phyloP scores from a whole-genome alignment of 2,797 vertebrate species.

The Macroramphosus scolopax region DNA sequence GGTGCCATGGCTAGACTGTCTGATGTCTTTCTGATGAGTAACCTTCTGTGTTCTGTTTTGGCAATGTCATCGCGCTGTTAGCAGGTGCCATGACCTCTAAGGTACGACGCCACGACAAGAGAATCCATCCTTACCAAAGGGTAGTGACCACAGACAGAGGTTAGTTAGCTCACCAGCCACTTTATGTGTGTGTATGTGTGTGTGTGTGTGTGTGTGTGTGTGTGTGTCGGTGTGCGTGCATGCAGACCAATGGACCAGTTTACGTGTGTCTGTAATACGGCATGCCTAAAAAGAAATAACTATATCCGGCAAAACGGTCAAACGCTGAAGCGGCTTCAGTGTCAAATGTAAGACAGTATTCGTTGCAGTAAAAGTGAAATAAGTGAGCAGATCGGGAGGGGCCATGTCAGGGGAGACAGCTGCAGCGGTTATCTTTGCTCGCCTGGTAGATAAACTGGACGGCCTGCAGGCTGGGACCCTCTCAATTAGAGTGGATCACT shows the following conservation, averaged over 20 bases:
- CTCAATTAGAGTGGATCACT: conserved; percentile 66
- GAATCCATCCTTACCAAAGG: conserved; percentile 99
- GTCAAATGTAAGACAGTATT: conserved; percentile 65
- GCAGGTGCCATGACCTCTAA: conserved; percentile 99
- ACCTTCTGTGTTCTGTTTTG: conserved; percentile 85
- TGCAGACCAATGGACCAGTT: conserved; percentile 68
- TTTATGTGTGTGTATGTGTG: conserved; percentile 63
- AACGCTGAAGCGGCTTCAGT: conserved; percentile 35
- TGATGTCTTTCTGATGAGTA: conserved; percentile 76
- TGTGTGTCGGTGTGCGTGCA: conserved; percentile 57
- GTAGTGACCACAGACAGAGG: conserved; percentile 99
- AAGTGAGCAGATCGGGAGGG: conserved; percentile 55
- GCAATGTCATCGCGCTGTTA: conserved; percentile 92
- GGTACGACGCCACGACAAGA: conserved; percentile 99
- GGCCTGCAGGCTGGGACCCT: conserved; percentile 51
- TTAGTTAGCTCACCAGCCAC: conserved; percentile 88
- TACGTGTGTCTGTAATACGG: conserved; percentile 60
- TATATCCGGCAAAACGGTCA: conserved; percentile 45
- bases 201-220: conserved; percentile 21
- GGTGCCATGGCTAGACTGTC: conserved; percentile 68
- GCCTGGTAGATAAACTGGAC: conserved; percentile 58
- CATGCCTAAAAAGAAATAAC: conserved; percentile 58
- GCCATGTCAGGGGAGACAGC: conserved; percentile 52
- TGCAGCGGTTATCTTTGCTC: conserved; percentile 47
- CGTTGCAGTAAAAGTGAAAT: conserved; percentile 56